phyloP scores from a whole-genome alignment of 2,113 vertebrate genomes.

The Sterrhoptilus dennistouni region DNA sequence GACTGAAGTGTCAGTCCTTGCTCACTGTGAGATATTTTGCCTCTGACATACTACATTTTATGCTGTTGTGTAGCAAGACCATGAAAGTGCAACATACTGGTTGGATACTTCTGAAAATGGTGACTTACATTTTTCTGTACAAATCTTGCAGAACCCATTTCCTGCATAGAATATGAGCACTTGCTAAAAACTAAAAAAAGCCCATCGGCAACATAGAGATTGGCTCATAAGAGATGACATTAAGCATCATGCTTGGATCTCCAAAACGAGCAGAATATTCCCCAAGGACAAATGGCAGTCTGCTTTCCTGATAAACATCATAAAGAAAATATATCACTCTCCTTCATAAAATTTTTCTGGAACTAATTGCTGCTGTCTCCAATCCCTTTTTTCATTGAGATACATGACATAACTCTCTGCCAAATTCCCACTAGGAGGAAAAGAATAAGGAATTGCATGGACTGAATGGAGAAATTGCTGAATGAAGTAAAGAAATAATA shows the following conservation, averaged over 20 bases:
- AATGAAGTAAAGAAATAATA: neutral
- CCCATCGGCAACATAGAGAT: neutral
- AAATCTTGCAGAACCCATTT: neutral
- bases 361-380: neutral
- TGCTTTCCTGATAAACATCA: neutral
- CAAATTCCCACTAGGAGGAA: neutral
- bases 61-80: neutral
- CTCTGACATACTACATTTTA: neutral
- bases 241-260: neutral
- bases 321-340: neutral
- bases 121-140: neutral
- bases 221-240: neutral
- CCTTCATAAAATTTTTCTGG: neutral
- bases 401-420: neutral
- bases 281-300: neutral
- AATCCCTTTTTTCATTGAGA: neutral
- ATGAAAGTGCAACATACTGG: neutral
- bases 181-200: neutral
- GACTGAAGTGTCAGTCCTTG: neutral
- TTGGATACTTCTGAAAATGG: neutral
- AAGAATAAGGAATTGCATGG: neutral
- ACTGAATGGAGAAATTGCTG: neutral
- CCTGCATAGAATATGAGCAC: neutral
- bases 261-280: neutral
- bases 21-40: neutral